Percentiles rank a stretch among this genome's conserved stretches.
Conservation (phyloP, 1,140 invertebrate genomes). For the Cotesia chilonis region DNA sequence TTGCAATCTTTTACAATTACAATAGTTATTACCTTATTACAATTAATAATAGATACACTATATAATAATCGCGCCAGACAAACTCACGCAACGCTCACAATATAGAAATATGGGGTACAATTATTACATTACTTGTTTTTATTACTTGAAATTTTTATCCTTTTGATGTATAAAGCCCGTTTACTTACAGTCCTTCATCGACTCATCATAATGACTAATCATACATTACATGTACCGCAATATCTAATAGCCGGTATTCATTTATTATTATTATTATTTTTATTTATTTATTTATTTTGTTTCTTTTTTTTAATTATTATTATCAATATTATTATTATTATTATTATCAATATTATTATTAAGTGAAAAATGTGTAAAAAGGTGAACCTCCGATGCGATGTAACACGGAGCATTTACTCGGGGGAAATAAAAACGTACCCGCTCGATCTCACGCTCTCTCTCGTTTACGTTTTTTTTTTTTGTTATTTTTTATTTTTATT, state of each 20-base stretch:
- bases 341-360: conserved; percentile 28
- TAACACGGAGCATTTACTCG: conserved; percentile 58
- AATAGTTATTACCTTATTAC: conserved; percentile 57
- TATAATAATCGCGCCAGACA: conserved; percentile 62
- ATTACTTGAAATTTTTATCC: conserved; percentile 33
- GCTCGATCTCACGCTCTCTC: conserved; percentile 25
- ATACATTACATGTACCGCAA: conserved; percentile 51
- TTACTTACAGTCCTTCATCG: conserved; percentile 21
- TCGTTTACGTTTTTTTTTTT: conserved; percentile 30
- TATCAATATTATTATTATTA: neutral
- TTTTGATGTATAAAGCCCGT: conserved; percentile 41
- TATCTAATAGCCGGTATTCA: conserved; percentile 56
- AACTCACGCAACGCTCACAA: conserved; percentile 60
- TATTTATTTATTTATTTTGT: conserved; percentile 13
- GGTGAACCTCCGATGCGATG: conserved; percentile 57
- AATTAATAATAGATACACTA: conserved; percentile 59
- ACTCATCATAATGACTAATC: conserved; percentile 43
- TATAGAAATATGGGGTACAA: conserved; percentile 54
- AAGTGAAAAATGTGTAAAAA: conserved; percentile 65
- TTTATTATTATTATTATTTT: conserved; percentile 41
- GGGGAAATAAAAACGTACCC: conserved; percentile 33
- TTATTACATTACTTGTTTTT: conserved; percentile 43
- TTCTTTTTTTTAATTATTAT: conserved; percentile 10
- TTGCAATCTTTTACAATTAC: conserved; percentile 60
- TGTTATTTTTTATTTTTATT: conserved; percentile 39